A percentile compares a stretch with the other conserved stretches of the same genome.
These are phyloP conservation scores for Hiodon alosoides DNA, from an alignment of 2,113 vertebrate species.

Conservation along the genomic window DNA sequence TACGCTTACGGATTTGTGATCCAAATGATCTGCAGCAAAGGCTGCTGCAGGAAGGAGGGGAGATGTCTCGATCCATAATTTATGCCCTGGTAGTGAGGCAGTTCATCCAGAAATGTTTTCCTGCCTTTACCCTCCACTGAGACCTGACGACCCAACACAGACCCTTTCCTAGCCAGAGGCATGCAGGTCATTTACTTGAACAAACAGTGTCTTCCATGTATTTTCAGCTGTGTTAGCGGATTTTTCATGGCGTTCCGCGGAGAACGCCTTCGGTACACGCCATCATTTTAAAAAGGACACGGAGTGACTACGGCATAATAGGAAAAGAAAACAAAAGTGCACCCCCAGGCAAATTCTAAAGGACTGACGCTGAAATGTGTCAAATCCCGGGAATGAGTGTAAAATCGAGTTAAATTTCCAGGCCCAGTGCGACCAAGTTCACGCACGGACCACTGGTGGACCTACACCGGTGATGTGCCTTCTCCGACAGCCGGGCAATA, in stretches of 20 bases:
- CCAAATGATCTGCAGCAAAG: neutral
- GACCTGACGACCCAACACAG: constrained; percentile 1
- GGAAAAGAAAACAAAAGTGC: neutral
- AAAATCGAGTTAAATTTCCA: neutral
- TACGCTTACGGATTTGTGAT: neutral
- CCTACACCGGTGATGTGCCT: neutral
- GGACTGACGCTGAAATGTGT: neutral
- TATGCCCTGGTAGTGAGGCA: neutral
- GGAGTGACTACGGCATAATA: neutral
- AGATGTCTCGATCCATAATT: neutral
- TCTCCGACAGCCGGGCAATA: neutral
- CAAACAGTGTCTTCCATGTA: neutral
- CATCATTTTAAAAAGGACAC: neutral
- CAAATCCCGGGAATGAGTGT: neutral
- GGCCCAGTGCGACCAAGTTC: neutral
- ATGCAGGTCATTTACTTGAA: neutral
- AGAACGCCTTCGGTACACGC: neutral
- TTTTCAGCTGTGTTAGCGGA: constrained; percentile 3
- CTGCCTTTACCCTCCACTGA: neutral
- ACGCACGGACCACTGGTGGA: neutral
- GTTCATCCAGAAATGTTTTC: neutral
- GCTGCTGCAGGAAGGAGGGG: neutral
- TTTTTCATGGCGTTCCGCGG: neutral
- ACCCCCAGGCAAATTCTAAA: neutral
- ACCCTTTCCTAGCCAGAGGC: neutral